Evolutionary conservation across 1,140 invertebrate genomes (phyloP).

Genomic region (Sitophilus oryzae): DNA sequence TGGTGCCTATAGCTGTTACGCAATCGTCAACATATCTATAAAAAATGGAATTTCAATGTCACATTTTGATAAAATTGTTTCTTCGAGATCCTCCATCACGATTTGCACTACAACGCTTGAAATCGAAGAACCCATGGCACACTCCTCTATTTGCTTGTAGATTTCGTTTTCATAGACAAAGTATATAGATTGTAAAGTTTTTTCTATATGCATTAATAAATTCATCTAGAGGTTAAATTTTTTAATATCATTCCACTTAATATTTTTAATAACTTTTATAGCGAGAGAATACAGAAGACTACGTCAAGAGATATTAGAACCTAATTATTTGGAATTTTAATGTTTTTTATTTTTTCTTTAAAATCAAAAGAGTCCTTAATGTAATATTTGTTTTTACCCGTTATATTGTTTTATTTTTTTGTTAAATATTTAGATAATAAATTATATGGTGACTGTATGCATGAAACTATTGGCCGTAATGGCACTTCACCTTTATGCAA

Average conservation of each 20-base stretch:
- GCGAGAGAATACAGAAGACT: not conserved
- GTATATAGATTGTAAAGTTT: constrained; percentile 4
- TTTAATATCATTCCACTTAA: constrained; percentile 10
- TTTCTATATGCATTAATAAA: not conserved
- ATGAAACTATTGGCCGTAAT: not conserved
- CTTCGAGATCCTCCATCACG: constrained; percentile 7
- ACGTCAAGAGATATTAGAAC: constrained; percentile 5
- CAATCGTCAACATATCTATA: not conserved
- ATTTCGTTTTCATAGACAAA: constrained; percentile 6
- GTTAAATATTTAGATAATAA: not conserved
- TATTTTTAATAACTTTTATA: constrained; percentile 1
- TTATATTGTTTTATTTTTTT: not conserved
- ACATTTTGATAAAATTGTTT: not conserved
- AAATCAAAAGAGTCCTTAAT: constrained; percentile 1
- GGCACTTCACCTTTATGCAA: not conserved
- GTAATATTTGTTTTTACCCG: not conserved
- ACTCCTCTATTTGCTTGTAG: constrained; percentile 11
- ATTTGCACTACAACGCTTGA: constrained; percentile 9
- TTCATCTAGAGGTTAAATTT: constrained; percentile 3
- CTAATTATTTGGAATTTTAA: constrained; percentile 4
- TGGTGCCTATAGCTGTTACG: not conserved
- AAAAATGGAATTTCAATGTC: constrained; percentile 6
- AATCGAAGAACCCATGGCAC: constrained; percentile 13
- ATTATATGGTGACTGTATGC: not conserved
- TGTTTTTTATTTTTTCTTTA: constrained; percentile 5